Base-by-base conservation (phyloP, 2,797 vertebrate species). In the Scolopax rusticola region DNA sequence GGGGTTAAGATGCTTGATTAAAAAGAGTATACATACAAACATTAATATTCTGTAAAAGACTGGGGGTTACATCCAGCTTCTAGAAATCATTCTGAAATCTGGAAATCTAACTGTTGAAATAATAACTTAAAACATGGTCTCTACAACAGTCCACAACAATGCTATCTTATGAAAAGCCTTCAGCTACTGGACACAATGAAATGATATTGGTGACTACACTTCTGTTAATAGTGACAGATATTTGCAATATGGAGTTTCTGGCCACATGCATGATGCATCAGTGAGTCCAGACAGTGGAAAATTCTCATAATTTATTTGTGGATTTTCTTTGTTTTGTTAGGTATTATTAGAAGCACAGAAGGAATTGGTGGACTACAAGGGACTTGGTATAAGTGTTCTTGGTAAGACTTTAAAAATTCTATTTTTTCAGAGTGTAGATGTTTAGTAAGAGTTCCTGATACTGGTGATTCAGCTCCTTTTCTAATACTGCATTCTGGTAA, bases 321-420 rank as follows among this genome's bases (percentile, higher is more conserved):
- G n/a, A 13, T 84, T 77, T 94, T 90, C 15, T 89, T 89, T 95
- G 61, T 89, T 77, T 75, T 83, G 84, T 28, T 97, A 99, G 99
- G 99, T 99, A 41, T 97, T 99, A 88, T 79, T 99, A 48, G 98
- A 99, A 96, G 98, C 99, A 18, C 99, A 99, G 95, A 99, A 98
- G 91, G 99, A 99, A 91, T 79, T 99, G 57, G 60, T 99, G 89
- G 97, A 98, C 98, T 99, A 99, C 98, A 98, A 92, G 87, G 98
- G 98, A 80, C 90, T 97, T 32, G 99, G 99, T 21, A 99, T 99
- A 77, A 99, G 99, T 92, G 98, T 99, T 92, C 98, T 99, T 21
- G 99, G 99, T 99, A 97, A 99, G 99, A 85, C 16, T 78, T 86
- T 15, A 73, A 75, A 70, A 68, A 54, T 82, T 68, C 27, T 70